These are phyloP conservation scores for Hylaea fasciaria DNA, from an alignment of 2,888 invertebrate genomes.

Conservation along the genomic window DNA sequence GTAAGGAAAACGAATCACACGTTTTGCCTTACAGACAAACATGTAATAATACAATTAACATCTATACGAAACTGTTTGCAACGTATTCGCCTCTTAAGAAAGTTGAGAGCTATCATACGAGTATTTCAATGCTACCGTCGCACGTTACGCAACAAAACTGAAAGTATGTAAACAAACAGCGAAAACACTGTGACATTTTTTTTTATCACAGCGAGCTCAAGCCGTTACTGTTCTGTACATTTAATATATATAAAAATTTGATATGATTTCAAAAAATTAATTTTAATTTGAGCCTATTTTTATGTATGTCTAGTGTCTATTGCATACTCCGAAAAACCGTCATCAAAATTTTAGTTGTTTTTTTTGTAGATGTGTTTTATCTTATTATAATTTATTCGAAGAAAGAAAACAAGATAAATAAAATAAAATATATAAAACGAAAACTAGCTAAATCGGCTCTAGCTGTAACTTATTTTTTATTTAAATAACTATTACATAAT, in stretches of 20 bases:
- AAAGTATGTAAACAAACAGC: constrained; percentile 33
- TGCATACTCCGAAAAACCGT: no score
- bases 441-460: no score
- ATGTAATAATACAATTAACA: constrained; percentile 29
- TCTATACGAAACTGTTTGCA: constrained; percentile 26
- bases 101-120: constrained; percentile 37
- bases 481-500: no score
- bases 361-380: no score
- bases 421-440: no score
- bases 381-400: no score
- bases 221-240: not conserved
- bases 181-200: constrained; percentile 12
- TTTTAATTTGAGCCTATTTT: no score
- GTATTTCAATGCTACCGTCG: constrained; percentile 28
- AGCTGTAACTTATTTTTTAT: no score
- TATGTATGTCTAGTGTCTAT: no score
- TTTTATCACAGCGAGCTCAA: not conserved
- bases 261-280: no score
- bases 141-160: constrained; percentile 28
- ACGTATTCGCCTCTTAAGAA: constrained; percentile 21
- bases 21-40: not conserved
- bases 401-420: no score
- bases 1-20: not conserved
- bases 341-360: no score
- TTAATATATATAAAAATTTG: not conserved